These are phyloP conservation scores for Cephonodes hylas DNA, from an alignment of 2,888 invertebrate genomes.

Conservation along the genomic window DNA sequence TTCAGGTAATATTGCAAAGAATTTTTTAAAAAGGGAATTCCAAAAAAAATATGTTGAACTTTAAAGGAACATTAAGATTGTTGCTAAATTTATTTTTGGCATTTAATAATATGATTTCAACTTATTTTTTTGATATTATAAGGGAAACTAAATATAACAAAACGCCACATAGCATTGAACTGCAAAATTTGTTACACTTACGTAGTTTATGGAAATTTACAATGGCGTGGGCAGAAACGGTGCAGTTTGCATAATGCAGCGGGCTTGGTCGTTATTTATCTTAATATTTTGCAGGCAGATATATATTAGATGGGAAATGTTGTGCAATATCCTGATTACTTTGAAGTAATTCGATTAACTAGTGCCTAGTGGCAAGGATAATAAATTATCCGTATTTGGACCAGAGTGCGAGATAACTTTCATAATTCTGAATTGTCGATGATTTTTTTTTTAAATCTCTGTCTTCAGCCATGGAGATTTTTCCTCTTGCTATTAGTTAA, in stretches of 20 bases:
- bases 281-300: background rate
- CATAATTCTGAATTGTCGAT: too few species aligned
- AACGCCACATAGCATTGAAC: background rate
- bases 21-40: too few species aligned
- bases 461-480: too few species aligned
- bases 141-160: background rate
- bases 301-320: background rate
- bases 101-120: too few species aligned
- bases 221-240: constrained; percentile 38
- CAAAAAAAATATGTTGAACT: too few species aligned
- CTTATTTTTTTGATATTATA: too few species aligned
- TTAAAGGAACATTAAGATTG: too few species aligned
- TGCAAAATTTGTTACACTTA: background rate
- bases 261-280: background rate
- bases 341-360: background rate
- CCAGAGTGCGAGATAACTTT: too few species aligned
- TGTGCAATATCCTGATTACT: background rate
- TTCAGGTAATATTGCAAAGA: too few species aligned
- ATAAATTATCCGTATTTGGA: background rate
- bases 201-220: constrained; percentile 37
- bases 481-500: too few species aligned
- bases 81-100: too few species aligned
- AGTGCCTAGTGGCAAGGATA: background rate
- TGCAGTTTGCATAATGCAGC: constrained; percentile 22
- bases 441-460: too few species aligned